These are phyloP conservation scores for Esox masquinongy DNA, from an alignment of 2,797 vertebrate genomes.

Conservation along the genomic window DNA sequence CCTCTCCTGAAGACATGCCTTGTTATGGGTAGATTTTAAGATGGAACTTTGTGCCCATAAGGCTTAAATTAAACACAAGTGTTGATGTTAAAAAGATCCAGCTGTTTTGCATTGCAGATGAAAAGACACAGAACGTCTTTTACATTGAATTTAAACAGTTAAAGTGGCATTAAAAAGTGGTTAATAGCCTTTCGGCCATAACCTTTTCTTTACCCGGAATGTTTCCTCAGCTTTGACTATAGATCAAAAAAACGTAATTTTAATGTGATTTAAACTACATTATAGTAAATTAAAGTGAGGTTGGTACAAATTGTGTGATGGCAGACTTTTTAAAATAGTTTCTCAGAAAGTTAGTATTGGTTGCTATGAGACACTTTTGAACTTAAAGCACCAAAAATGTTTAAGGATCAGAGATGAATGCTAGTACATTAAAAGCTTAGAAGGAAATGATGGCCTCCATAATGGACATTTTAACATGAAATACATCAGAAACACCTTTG, in stretches of 20 bases:
- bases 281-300: not conserved
- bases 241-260: slow-evolving; percentile 49
- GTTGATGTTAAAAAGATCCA: slow-evolving; percentile 8
- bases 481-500: too few relatives aligned
- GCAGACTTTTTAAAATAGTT: not conserved
- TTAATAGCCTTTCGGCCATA: slow-evolving; percentile 49
- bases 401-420: too few relatives aligned
- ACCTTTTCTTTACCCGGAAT: slow-evolving; percentile 8
- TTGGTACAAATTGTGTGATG: not conserved
- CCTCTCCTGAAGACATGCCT: not conserved
- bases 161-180: slow-evolving; percentile 48
- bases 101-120: slow-evolving; percentile 35
- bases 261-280: not conserved
- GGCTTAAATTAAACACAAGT: slow-evolving; percentile 1
- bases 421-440: too few relatives aligned
- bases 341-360: too few relatives aligned
- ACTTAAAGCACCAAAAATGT: too few relatives aligned
- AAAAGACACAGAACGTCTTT: slow-evolving; percentile 27
- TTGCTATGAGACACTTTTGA: too few relatives aligned
- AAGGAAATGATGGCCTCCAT: too few relatives aligned
- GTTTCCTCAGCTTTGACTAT: slow-evolving; percentile 29
- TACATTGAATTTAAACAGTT: slow-evolving; percentile 45
- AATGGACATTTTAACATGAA: too few relatives aligned
- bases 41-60: not conserved
- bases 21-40: not conserved